These are phyloP conservation scores for Hylaeus anthracinus DNA, from an alignment of 1,140 invertebrate species.

Conservation along the genomic window DNA sequence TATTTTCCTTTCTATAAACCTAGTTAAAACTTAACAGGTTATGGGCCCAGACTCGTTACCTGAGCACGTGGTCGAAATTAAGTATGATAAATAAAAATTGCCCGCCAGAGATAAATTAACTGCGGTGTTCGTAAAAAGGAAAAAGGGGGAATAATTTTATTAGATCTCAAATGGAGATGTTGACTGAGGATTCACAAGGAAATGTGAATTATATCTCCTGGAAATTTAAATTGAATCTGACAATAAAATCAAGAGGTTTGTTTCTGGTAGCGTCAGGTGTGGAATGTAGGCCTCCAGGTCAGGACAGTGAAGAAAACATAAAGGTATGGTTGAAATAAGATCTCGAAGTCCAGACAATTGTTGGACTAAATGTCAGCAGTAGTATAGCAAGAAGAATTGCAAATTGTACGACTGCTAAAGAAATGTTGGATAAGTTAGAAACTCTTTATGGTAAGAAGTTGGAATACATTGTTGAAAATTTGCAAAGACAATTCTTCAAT, in stretches of 20 bases:
- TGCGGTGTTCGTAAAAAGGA: too few species aligned
- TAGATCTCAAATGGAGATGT: constrained; percentile 41
- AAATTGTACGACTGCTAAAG: constrained; percentile 42
- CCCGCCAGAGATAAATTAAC: too few species aligned
- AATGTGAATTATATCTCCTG: constrained; percentile 45
- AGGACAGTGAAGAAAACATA: not conserved
- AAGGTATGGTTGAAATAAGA: constrained; percentile 53
- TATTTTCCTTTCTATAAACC: too few species aligned
- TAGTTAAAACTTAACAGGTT: too few species aligned
- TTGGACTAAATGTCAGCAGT: constrained; percentile 59
- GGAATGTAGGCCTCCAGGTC: not conserved
- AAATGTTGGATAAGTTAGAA: constrained; percentile 54
- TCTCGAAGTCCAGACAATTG: constrained; percentile 53
- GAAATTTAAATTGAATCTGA: constrained; percentile 50
- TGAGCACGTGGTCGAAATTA: too few species aligned
- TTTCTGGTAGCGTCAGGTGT: not conserved
- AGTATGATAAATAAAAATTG: too few species aligned
- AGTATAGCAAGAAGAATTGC: constrained; percentile 53
- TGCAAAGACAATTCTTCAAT: constrained; percentile 56
- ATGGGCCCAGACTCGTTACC: too few species aligned
- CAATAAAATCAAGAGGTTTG: constrained; percentile 38
- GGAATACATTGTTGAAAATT: constrained; percentile 41
- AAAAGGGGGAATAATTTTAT: constrained; percentile 29
- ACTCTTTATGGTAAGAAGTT: constrained; percentile 53
- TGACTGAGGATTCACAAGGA: constrained; percentile 35